Base-by-base conservation (phyloP, 2,113 vertebrate species). In the Odontesthes bonariensis region DNA sequence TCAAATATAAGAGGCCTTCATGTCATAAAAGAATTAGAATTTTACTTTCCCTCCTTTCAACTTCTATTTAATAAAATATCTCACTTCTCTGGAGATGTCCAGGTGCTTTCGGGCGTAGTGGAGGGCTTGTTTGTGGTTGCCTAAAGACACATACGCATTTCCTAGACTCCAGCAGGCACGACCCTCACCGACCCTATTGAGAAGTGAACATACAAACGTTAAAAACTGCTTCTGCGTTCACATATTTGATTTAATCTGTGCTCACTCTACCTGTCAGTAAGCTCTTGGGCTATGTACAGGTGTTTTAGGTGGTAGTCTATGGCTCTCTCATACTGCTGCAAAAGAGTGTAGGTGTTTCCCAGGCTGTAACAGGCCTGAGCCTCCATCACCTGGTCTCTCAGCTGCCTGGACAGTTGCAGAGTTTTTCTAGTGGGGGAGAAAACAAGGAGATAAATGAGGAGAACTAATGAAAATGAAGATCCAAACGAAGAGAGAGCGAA, bases 301-400 rank as follows among this genome's bases (percentile, higher is more conserved):
- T 99, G 98, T 69, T 96, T 97, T 1, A 99, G 94, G 78, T 99
- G 97, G 86, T 96, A 97, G 54, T 99, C 97, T 0, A 98, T 94
- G 0, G 98, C 96, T 0, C 93, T 93, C 20, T 97, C 96, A 0
- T 97, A 96, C 89, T 98, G 96, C 64, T 96, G 96, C 60, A 99
- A 92, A 60, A 99, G 93, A 0, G 97, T 99, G 90, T 96, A 97
- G 0, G 98, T 99, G 93, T 98, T 99, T 35, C 98, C 98, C 49
- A 99, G 95, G 61, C 98, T 99, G 91, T 98, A 99, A 84, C 98
- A 99, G 1, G 98, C 97, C 91, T 99, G 98, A 0, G 98, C 98
- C 90, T 99, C 98, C 86, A 98, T 96, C 2, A 96, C 97, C 88
- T 96, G 96, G 86, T 99, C 98, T 86, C 96, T 94, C 69, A 99